These are phyloP conservation scores for Pollenia labialis DNA, from an alignment of 2,888 invertebrate species.

Conservation along the genomic window DNA sequence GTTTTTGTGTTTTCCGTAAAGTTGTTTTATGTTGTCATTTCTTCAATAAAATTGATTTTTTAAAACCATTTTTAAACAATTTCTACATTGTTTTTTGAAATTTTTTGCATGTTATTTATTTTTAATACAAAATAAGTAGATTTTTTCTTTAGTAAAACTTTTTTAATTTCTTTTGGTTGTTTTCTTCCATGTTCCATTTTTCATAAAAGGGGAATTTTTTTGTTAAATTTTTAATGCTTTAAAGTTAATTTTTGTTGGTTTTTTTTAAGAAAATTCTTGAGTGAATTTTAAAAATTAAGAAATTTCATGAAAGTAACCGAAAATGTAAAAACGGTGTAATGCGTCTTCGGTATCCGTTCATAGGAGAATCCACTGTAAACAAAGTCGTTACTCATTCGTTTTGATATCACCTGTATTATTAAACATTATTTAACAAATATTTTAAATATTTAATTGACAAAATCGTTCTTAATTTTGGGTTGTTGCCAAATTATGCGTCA, in stretches of 20 bases:
- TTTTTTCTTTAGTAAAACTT: constrained; percentile 7
- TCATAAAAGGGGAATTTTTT: constrained; percentile 18
- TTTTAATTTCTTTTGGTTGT: constrained; percentile 20
- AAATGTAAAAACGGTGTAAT: too few species aligned
- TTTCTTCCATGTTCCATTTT: constrained; percentile 51
- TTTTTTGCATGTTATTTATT: constrained; percentile 51
- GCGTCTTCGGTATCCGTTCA: too few species aligned
- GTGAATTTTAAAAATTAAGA: not conserved
- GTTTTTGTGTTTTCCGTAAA: constrained; percentile 52
- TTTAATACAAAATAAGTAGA: constrained; percentile 56
- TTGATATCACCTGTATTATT: too few species aligned
- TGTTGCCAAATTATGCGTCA: too few species aligned
- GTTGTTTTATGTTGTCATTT: constrained; percentile 13
- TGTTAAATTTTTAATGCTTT: constrained; percentile 4
- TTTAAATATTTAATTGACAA: too few species aligned
- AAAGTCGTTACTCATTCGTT: too few species aligned
- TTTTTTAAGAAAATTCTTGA: constrained; percentile 7
- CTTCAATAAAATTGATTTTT: not conserved
- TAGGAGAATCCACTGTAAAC: too few species aligned
- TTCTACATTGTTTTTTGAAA: constrained; percentile 47
- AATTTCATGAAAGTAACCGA: too few species aligned
- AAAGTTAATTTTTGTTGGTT: constrained; percentile 58
- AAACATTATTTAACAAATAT: too few species aligned
- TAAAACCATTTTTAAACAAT: constrained; percentile 22
- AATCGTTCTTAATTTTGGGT: too few species aligned